phyloP scores from a whole-genome alignment of 2,113 vertebrate species.

The Platanista minor region DNA sequence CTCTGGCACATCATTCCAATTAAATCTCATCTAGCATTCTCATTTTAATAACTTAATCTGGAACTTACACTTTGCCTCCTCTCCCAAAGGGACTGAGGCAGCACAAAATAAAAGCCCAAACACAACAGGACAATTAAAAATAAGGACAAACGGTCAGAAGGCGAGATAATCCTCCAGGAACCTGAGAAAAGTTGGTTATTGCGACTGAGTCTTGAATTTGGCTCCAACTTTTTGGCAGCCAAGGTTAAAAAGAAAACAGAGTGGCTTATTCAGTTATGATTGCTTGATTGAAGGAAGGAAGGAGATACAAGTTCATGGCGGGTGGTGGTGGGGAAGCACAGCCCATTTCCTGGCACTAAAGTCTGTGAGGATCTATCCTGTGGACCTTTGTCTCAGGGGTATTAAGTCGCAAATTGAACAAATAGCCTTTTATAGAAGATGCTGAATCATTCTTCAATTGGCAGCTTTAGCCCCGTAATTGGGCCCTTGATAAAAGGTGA shows the following conservation, averaged over 20 bases:
- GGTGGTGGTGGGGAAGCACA: not conserved
- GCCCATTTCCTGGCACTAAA: not conserved
- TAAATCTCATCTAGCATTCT: not conserved
- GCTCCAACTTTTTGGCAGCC: conserved; percentile 26
- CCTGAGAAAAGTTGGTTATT: not conserved
- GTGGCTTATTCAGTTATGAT: not conserved
- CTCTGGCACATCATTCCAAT: conserved; percentile 3
- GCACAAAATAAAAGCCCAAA: not conserved
- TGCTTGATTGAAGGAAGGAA: not conserved
- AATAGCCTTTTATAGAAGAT: not conserved
- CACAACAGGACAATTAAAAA: conserved; percentile 34
- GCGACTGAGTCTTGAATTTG: not conserved
- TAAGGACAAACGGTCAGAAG: not conserved
- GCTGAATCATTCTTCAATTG: conserved; percentile 18
- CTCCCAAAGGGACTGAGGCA: conserved; percentile 16
- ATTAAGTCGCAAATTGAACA: not conserved
- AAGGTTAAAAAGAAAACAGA: conserved; percentile 45
- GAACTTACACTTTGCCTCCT: conserved; percentile 17
- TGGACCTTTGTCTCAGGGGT: not conserved
- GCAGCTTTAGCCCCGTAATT: not conserved
- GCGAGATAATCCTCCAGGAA: conserved; percentile 24
- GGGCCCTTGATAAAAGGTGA: conserved; percentile 45
- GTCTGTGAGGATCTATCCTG: not conserved
- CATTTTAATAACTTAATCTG: conserved; percentile 59
- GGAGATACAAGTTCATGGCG: not conserved